Base-by-base conservation (phyloP, 92 coral and sea anemone species). In the Palythoa caribaeorum region DNA sequence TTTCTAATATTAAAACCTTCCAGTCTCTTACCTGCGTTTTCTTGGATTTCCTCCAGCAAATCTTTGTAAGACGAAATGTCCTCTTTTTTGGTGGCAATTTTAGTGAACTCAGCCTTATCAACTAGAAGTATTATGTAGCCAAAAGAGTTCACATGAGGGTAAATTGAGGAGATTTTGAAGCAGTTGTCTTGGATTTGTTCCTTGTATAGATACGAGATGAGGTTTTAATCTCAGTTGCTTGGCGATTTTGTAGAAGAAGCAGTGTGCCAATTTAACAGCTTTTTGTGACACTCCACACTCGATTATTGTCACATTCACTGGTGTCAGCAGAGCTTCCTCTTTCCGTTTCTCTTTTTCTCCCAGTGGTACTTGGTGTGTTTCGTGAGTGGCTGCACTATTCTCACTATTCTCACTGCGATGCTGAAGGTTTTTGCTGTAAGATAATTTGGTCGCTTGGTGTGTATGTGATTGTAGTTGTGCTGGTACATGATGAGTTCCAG, bases 261-360 rank as follows among this genome's bases (percentile, higher is more conserved):
- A 13, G 10, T 78, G 83, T 20, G 51, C 70, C 5, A 78, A 21
- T 36, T 78, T 21, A 9, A 14, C 36, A 5, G 83, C 14, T 2
- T 14, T 9, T 1, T 78, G 62, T 4, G 2, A 39, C 47, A 80
- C 63, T 14, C 12, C 3, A 15, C 75, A 80, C 16, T 65, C 85
- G 40, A 80, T 50, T 80, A 80, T 80, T 12, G 75, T 62, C 40
- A 80, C 75, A 39, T 80, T 44, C n/a, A 80, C 85, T 13, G 76
- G 60, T 17, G 75, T 47, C 12, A 20, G 59, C 6, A 57, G 75
- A 10, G 35, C 28, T 21, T 39, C 6, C 59, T n/a, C 52, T 40
- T 78, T 37, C 9, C 14, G 0, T 38, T 44, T 6, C 60, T 20
- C 2, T 17, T 40, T 28, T 28, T n/a, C 38, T 9, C 19, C 52